Evolutionary conservation across 2,888 invertebrate species (phyloP), one percentile per base, ranked within the genome.

Genomic region (Luperina testacea): DNA sequence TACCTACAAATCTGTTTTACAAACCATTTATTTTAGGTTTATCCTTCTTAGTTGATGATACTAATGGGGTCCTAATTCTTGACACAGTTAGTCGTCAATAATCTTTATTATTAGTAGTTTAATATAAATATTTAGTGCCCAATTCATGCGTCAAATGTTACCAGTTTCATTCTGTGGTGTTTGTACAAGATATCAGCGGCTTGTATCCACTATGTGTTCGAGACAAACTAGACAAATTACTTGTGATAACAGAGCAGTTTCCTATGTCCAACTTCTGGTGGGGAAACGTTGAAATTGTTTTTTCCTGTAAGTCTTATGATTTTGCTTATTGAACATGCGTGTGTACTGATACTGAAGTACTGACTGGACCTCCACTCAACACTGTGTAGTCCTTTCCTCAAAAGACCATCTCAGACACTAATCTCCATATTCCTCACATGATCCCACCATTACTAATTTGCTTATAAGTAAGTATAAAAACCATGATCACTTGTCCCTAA

Each of bases 61-160:
- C 57, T 9, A n/a, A 24, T 9, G 6, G 15, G 51, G 17, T 70
- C 17, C 7, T 32, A 24, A 45, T 61, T 6, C 45, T 24, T 32
- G 45, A 63, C 2, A 20, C 1, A 38, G 42, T 20, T 51, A 72
- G 81, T 74, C 68, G 74, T 75, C 57, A 75, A 59, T 45, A 65
- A 65, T 65, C 24, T 53, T 64, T 42, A 17, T 9, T 73, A 38
- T 38, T 38, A 17, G 6, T 59, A 32, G 15, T 80, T 48, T 61
- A 72, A 20, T 51, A 32, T 32, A 32, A 27, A 67, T 13, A 67
- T 38, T 77, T 61, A 75, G 75, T 78, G 45, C 15, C 57, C 61
- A 59, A 72, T 70, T 64, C 65, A 57, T 86, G 70, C 84, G 87
- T 86, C 86, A 85, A 83, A 72, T 68, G 78, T 82, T 57, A 77